Evolutionary conservation across 2,797 vertebrate genomes (phyloP).

Genomic region (Brotula barbata): DNA sequence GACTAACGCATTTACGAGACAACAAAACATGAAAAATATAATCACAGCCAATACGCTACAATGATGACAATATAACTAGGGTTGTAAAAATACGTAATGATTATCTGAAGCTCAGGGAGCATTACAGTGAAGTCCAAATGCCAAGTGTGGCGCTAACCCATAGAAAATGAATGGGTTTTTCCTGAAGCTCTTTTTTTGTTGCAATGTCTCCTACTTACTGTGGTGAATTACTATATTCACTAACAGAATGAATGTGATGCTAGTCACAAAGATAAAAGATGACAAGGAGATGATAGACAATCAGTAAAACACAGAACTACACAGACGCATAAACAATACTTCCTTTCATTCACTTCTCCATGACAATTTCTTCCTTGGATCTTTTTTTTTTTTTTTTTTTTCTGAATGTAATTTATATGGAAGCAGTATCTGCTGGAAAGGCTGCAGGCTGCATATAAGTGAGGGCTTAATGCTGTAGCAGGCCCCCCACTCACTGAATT

Average conservation of each 20-base stretch:
- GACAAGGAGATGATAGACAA: not conserved
- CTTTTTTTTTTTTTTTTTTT: constrained; percentile 12
- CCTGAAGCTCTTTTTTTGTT: constrained; percentile 2
- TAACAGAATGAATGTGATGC: constrained; percentile 12
- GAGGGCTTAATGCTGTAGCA: constrained; percentile 32
- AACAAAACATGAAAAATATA: constrained; percentile 51
- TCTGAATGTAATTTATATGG: too few species aligned
- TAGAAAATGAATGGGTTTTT: constrained; percentile 28
- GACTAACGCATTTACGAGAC: constrained; percentile 45
- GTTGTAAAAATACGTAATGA: constrained; percentile 44
- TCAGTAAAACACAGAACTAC: not conserved
- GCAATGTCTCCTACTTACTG: constrained; percentile 34
- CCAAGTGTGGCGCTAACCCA: constrained; percentile 44
- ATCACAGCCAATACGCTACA: constrained; percentile 39
- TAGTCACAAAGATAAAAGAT: constrained; percentile 7
- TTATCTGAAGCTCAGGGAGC: constrained; percentile 47
- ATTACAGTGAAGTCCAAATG: constrained; percentile 36
- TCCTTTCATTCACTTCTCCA: not conserved
- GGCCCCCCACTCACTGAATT: constrained; percentile 15
- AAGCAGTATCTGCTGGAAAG: constrained; percentile 23
- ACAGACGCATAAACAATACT: not conserved
- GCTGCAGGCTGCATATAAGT: constrained; percentile 22
- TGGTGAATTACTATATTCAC: constrained; percentile 25
- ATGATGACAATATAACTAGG: constrained; percentile 38
- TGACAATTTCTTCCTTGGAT: constrained; percentile 2